These are phyloP conservation scores for Hemitrygon akajei DNA, from an alignment of 2,797 vertebrate genomes.

Conservation along the genomic window DNA sequence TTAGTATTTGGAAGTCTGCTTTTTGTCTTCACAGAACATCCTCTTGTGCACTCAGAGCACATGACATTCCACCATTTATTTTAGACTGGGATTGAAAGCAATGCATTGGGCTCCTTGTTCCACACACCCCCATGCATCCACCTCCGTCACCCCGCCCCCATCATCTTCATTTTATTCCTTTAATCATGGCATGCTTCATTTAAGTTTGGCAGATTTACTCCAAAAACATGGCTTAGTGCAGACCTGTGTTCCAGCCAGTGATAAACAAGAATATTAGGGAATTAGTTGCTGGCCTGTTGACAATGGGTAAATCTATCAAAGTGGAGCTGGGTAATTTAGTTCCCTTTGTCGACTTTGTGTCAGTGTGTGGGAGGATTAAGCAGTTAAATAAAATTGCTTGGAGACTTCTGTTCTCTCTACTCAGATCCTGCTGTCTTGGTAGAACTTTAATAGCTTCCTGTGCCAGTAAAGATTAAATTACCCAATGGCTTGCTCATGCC, in stretches of 20 bases:
- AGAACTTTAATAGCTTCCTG: conserved; percentile 59
- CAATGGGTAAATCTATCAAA: conserved; percentile 79
- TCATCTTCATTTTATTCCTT: conserved; percentile 47
- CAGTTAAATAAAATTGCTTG: conserved; percentile 67
- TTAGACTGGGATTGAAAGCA: conserved; percentile 11
- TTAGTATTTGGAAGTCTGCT: not conserved
- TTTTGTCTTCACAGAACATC: not conserved
- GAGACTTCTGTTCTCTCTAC: conserved; percentile 60
- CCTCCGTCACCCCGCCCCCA: conserved; percentile 42
- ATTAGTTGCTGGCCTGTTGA: conserved; percentile 86
- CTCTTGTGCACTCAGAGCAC: not conserved
- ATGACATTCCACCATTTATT: not conserved
- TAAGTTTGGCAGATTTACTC: conserved; percentile 63
- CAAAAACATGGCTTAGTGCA: conserved; percentile 58
- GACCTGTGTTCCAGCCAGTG: conserved; percentile 59
- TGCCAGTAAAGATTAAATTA: conserved; percentile 47
- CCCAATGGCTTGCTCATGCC: not conserved
- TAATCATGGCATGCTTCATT: conserved; percentile 63
- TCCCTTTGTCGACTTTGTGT: conserved; percentile 80
- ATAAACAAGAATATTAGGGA: conserved; percentile 68
- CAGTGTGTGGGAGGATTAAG: conserved; percentile 87
- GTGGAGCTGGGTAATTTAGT: conserved; percentile 84
- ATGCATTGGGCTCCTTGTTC: not conserved
- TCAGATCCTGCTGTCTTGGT: conserved; percentile 62
- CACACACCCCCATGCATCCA: conserved; percentile 47